Conservation (phyloP, 2,888 invertebrate species). For the Eupeodes latifasciatus region DNA sequence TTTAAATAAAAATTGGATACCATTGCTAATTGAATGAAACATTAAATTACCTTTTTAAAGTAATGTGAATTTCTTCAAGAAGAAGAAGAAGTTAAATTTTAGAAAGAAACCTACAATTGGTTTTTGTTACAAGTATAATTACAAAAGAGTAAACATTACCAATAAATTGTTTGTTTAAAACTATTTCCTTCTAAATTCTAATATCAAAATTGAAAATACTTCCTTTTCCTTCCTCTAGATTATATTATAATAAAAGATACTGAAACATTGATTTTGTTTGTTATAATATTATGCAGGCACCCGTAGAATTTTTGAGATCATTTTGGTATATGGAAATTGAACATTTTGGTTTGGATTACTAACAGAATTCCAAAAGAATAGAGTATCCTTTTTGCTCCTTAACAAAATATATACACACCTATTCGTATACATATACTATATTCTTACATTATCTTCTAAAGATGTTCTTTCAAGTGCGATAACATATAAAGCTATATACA, state of each 20-base stretch:
- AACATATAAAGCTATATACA: not conserved
- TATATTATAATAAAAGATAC: not conserved
- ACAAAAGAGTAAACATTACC: conserved; percentile 4
- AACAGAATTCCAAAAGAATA: conserved; percentile 19
- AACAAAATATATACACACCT: not conserved
- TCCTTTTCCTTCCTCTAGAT: not conserved
- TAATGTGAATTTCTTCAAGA: too few species aligned
- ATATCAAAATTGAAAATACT: conserved; percentile 10
- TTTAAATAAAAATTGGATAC: too few species aligned
- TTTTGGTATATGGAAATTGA: not conserved
- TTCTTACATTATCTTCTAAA: not conserved
- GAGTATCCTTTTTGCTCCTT: conserved; percentile 20
- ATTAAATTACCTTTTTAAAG: too few species aligned
- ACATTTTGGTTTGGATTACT: conserved; percentile 11
- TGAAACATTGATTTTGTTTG: not conserved
- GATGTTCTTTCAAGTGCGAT: conserved; percentile 1
- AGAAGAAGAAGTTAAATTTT: too few species aligned
- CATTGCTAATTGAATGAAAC: too few species aligned
- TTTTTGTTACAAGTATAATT: not conserved
- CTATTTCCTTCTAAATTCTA: not conserved
- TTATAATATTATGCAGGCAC: conserved; percentile 21
- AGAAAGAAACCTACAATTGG: not conserved
- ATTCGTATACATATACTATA: too few species aligned
- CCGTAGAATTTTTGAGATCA: conserved; percentile 23
- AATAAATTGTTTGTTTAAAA: not conserved